These are phyloP conservation scores for Caretta caretta DNA, from an alignment of 2,113 vertebrate genomes.

Conservation along the genomic window DNA sequence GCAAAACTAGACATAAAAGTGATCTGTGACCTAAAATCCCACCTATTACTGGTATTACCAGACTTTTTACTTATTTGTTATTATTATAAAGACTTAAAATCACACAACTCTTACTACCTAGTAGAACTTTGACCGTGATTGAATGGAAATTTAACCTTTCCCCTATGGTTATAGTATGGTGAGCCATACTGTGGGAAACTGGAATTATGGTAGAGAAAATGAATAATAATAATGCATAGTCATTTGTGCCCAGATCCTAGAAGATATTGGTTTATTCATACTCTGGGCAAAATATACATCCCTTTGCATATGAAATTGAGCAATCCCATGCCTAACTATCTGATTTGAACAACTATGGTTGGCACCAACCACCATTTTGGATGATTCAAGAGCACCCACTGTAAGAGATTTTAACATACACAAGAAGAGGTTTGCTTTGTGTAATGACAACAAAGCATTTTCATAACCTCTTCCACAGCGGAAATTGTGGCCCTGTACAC, in stretches of 20 bases:
- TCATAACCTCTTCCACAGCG: background rate
- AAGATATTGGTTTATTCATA: background rate
- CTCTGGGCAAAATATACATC: background rate
- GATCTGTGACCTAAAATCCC: background rate
- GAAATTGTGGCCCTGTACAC: background rate
- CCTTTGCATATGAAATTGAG: constrained; percentile 24
- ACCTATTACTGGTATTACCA: background rate
- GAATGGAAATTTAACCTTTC: background rate
- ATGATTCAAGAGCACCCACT: background rate
- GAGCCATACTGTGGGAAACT: background rate
- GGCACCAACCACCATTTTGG: background rate
- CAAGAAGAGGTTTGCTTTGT: background rate
- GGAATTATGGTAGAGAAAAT: background rate
- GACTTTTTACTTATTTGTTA: background rate
- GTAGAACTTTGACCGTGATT: fast-evolving
- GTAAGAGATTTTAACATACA: background rate
- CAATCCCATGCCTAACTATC: background rate
- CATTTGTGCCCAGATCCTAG: too few relatives aligned
- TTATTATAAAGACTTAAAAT: background rate
- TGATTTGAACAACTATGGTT: background rate
- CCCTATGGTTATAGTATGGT: background rate
- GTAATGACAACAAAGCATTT: background rate
- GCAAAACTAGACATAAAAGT: fast-evolving
- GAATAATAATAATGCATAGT: background rate
- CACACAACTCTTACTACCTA: fast-evolving